Evolutionary conservation across 2,797 vertebrate species (phyloP).

Genomic region (Onychomys arenicola): DNA sequence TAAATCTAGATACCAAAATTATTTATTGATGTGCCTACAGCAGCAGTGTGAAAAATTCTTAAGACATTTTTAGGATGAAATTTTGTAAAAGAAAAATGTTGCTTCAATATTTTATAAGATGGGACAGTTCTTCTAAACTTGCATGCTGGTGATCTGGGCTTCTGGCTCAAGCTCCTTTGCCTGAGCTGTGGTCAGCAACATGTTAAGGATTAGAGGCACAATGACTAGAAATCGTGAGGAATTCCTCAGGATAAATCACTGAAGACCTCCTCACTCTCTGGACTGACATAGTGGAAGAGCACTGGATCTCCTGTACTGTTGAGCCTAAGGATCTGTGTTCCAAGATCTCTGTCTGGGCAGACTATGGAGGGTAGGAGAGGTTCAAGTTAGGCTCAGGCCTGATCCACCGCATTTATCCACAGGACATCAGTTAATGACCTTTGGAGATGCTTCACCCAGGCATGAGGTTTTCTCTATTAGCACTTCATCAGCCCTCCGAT

Average conservation of each 20-base stretch:
- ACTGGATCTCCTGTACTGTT: background rate
- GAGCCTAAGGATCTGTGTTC: background rate
- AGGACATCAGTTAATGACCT: too few relatives aligned
- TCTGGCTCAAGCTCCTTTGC: background rate
- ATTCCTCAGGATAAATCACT: background rate
- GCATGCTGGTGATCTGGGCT: background rate
- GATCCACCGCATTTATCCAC: background rate
- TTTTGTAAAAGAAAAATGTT: background rate
- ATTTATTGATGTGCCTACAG: background rate
- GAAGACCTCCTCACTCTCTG: background rate
- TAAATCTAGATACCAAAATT: conserved; percentile 32
- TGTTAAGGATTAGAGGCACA: background rate
- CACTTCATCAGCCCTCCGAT: too few relatives aligned
- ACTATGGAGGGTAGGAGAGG: background rate
- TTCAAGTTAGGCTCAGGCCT: background rate
- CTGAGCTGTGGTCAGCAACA: background rate
- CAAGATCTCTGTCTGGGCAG: background rate
- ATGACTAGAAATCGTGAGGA: background rate
- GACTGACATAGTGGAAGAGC: background rate
- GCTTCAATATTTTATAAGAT: background rate
- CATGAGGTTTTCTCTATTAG: background rate
- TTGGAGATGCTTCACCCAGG: too few relatives aligned
- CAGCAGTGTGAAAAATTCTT: conserved; percentile 1
- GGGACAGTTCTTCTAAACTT: conserved; percentile 4
- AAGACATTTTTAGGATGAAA: background rate